phyloP scores from a whole-genome alignment of 2,113 vertebrate species.

The Aramus guarauna region DNA sequence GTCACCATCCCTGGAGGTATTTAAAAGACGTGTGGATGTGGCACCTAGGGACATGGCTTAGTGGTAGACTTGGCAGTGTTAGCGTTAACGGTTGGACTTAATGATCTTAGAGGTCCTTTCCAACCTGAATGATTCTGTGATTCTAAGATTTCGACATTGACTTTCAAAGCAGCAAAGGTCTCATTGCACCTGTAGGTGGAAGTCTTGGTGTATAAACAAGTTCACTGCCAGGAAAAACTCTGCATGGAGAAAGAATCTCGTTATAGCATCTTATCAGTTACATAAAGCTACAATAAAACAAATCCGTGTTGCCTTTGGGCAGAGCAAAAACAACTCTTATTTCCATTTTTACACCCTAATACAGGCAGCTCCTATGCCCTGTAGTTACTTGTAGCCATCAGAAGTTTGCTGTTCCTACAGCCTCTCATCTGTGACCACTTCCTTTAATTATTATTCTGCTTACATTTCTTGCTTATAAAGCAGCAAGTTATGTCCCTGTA shows the following conservation, averaged over 20 bases:
- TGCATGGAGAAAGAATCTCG: neutral
- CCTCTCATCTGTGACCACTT: neutral
- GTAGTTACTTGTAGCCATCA: neutral
- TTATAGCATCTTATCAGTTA: neutral
- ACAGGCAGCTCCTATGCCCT: neutral
- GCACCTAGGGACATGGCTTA: too few species aligned
- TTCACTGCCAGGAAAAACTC: neutral
- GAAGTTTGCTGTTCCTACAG: neutral
- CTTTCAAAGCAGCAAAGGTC: neutral
- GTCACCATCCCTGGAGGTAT: too few species aligned
- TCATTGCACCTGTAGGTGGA: conserved; percentile 24
- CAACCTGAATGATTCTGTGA: too few species aligned
- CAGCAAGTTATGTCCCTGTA: neutral
- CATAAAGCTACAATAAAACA: neutral
- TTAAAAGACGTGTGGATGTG: too few species aligned
- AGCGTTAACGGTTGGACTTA: too few species aligned
- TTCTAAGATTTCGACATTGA: neutral
- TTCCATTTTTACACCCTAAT: neutral
- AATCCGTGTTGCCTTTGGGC: neutral
- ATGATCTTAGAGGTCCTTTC: too few species aligned
- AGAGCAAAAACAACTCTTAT: neutral
- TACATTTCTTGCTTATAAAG: neutral
- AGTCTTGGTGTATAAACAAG: neutral
- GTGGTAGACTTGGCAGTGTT: too few species aligned
- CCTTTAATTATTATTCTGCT: neutral